Conservation (phyloP, 2,113 vertebrate species). For the Morone chrysops region DNA sequence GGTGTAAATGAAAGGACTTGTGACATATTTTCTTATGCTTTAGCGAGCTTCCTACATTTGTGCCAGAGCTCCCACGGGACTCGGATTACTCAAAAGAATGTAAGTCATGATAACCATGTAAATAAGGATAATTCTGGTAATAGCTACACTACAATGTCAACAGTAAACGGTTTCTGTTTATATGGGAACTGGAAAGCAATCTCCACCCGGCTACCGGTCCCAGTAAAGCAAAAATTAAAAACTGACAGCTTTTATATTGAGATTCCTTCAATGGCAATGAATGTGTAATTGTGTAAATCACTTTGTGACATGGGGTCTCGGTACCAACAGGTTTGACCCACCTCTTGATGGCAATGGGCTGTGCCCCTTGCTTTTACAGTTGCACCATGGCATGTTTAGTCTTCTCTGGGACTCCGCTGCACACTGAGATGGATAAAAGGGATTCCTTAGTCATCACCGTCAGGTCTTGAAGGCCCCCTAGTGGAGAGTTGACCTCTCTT, state of each 20-base stretch:
- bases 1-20: conserved; percentile 67
- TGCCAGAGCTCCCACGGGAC: conserved; percentile 71
- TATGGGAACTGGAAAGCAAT: conserved; percentile 39
- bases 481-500: conserved; percentile 67
- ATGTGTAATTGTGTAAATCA: conserved; percentile 74
- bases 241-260: conserved; percentile 69
- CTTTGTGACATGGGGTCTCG: conserved; percentile 41
- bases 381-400: conserved; percentile 47
- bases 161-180: conserved; percentile 41
- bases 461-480: conserved; percentile 55
- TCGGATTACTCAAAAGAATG: conserved; percentile 81
- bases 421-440: conserved; percentile 55
- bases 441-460: conserved; percentile 46
- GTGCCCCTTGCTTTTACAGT: conserved; percentile 57
- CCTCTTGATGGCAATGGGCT: conserved; percentile 55
- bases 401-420: conserved; percentile 38
- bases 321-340: conserved; percentile 40
- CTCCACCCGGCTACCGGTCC: conserved; percentile 46
- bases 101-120: conserved; percentile 77
- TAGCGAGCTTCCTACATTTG: conserved; percentile 76
- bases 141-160: conserved; percentile 68
- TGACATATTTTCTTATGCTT: conserved; percentile 73
- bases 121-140: conserved; percentile 75
- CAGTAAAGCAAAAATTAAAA: conserved; percentile 53
- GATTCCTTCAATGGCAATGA: conserved; percentile 73